Evolutionary conservation across 2,888 invertebrate genomes (phyloP), one percentile per base, ranked within the genome.

Genomic region (Anthrax anthrax): DNA sequence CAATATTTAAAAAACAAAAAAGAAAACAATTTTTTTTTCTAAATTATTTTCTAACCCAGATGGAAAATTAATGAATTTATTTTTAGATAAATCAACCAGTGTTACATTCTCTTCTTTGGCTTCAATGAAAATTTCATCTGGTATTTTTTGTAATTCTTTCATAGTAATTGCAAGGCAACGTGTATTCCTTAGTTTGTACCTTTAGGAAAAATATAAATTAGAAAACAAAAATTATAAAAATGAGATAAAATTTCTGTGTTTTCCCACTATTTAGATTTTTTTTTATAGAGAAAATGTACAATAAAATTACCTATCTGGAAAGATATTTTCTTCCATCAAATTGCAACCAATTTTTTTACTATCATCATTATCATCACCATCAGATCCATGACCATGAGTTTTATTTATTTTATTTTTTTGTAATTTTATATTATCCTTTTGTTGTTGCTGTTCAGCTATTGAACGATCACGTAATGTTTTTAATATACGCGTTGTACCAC

Each of bases 401-500:
- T n/a, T n/a, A n/a, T n/a, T n/a, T n/a, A n/a, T n/a, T n/a, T n/a
- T n/a, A n/a, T n/a, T n/a, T n/a, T n/a, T n/a, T 9, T 27, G 23
- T 27, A 2, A 8, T 27, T 12, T 12, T 12, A 12, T 12, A 12
- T 32, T 32, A 12, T 5, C 1, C 12, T 5, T 9, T 32, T 32
- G 29, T 1, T 32, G 9, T 43, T 38, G 27, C 14, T 39, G 32
- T 34, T 50, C 42, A 18, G 42, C 42, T 41, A 56, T 49, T 0
- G 59, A 58, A 13, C 77, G 78, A 52, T 84, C 82, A 4, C 81
- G 72, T 32, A 86, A 68, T 60, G 81, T 85, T 62, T 83, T 83
- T 63, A 92, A 74, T 60, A 94, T 77, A 48, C 87, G 70, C 37
- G 76, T 74, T 1, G 90, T 88, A n/a, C 92, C 92, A 49, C 86